Base-by-base conservation (phyloP, 2,888 invertebrate genomes). In the Operophtera brumata region DNA sequence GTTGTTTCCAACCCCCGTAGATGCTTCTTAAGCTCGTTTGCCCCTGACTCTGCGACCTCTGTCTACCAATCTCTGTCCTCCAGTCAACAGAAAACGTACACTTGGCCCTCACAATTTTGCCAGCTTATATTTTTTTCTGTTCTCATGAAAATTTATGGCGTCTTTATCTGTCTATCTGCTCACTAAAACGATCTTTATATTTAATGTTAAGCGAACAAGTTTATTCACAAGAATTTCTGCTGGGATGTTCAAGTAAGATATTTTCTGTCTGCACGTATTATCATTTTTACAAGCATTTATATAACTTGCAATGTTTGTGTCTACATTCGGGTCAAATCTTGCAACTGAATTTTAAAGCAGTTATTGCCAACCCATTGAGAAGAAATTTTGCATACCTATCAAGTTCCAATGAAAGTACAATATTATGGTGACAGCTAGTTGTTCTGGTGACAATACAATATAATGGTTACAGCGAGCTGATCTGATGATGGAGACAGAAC, bases 91-190 rank as follows among this genome's bases (percentile, higher is more conserved):
- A 78, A 78, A 75, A 78, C 74, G 77, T 77, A 80, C 73, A 79
- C 77, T 79, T 77, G 72, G 71, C 72, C 72, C 73, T 77, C 69
- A 74, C 72, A 78, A 78, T 81, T 83, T 78, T 62, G 70, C 71
- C 71, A 78, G 75, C 73, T 80, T 80, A 76, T 76, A 75, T 80
- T 73, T 79, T 82, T 81, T 81, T 80, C 73, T 75, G 67, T 76
- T 77, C 74, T 80, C 77, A 79, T 82, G 77, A 82, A 86, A 84
- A 84, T 85, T 77, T 85, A 84, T 83, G 75, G 70, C 73, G 69
- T 77, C 77, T 81, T 86, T 84, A 83, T 82, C 80, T 78, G 76
- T 82, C 80, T 83, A 82, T 84, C 78, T 80, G 75, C 70, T 78
- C 71, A 74, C 80, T 82, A 81, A 84, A 82, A 73, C 75, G 80